A percentile compares a stretch with the other conserved stretches of the same genome.
phyloP scores from a whole-genome alignment of 1,140 invertebrate species.

The Drosophila paulistorum region DNA sequence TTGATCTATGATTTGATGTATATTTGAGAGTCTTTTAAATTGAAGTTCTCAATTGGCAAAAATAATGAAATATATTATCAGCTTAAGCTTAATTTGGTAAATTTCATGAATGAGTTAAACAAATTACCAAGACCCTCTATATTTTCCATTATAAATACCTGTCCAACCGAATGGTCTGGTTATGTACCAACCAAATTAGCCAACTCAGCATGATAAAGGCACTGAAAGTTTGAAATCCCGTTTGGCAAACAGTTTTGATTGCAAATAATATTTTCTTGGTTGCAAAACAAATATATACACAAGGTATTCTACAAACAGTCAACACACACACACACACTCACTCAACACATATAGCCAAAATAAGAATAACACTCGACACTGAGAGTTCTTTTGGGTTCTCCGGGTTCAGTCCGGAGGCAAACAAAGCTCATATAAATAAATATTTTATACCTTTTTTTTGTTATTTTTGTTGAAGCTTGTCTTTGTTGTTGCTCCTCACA shows the following conservation, averaged over 20 bases:
- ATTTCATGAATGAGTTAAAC: no score
- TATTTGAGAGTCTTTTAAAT: no score
- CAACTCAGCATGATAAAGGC: conserved; percentile 22
- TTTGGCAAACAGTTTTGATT: conserved; percentile 38
- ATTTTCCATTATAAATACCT: background rate
- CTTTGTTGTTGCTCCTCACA: background rate
- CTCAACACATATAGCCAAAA: conserved; percentile 16
- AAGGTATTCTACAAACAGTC: conserved; percentile 40
- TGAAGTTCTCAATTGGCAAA: no score
- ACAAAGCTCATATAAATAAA: conserved; percentile 78
- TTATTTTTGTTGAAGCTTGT: conserved; percentile 13
- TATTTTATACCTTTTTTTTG: conserved; percentile 72
- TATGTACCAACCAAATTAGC: conserved; percentile 20
- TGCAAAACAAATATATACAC: conserved; percentile 44
- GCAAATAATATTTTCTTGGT: conserved; percentile 46
- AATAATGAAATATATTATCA: no score
- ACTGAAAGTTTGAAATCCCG: conserved; percentile 45
- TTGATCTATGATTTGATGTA: no score
- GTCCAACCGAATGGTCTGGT: background rate
- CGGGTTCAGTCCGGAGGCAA: conserved; percentile 55
- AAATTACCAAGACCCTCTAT: no score
- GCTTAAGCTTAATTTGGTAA: no score
- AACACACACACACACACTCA: conserved; percentile 29
- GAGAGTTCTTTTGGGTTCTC: conserved; percentile 37
- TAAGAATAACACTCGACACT: conserved; percentile 52